phyloP scores from a whole-genome alignment of 2,797 vertebrate species.

The Momotus momota region DNA sequence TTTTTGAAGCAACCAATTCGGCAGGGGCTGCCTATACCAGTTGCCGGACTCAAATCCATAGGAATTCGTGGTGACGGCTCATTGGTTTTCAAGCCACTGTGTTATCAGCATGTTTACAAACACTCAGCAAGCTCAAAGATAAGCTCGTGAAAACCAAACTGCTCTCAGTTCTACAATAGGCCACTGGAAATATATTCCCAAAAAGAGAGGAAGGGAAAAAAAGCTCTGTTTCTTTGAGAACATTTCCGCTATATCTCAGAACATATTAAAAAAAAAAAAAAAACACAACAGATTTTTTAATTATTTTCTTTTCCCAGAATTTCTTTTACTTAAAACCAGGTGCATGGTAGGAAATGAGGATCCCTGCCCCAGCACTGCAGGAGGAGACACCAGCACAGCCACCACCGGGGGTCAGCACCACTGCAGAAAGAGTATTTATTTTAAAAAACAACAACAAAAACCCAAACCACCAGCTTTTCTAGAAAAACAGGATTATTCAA shows the following conservation, averaged over 20 bases:
- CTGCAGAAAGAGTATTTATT: background rate
- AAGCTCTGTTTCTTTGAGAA: background rate
- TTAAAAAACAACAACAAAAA: no score
- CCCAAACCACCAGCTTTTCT: background rate
- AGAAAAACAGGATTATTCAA: background rate
- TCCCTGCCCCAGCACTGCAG: background rate
- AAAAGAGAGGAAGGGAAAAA: background rate
- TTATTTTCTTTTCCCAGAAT: rapidly evolving
- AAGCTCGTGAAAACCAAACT: background rate
- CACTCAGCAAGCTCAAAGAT: background rate
- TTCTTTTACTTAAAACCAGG: background rate
- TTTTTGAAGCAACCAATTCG: background rate
- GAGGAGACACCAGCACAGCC: background rate
- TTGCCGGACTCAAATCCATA: background rate
- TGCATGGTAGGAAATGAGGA: rapidly evolving
- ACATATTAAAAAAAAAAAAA: background rate
- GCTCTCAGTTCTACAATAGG: background rate
- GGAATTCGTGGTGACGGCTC: background rate
- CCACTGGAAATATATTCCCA: background rate
- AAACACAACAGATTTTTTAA: no score
- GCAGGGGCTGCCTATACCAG: background rate
- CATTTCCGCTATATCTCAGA: background rate
- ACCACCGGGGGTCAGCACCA: background rate
- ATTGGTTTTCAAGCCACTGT: background rate
- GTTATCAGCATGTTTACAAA: background rate